phyloP scores from a whole-genome alignment of 2,888 invertebrate genomes.

The Metacarcinus magister region DNA sequence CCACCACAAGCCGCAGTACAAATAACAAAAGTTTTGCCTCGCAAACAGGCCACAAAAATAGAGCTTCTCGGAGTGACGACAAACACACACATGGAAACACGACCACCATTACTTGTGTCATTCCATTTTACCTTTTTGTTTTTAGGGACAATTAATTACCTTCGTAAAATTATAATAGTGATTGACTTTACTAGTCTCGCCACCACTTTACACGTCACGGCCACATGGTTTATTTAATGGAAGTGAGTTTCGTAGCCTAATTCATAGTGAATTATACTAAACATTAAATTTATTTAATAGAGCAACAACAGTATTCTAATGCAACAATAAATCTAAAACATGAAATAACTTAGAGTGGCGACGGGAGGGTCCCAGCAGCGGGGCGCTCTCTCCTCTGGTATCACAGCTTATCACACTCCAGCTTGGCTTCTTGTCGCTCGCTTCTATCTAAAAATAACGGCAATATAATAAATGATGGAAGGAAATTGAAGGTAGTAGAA shows the following conservation, averaged over 20 bases:
- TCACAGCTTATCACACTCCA: constrained; percentile 56
- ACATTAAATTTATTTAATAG: constrained; percentile 12
- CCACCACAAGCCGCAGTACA: not conserved
- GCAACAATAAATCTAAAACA: constrained; percentile 65
- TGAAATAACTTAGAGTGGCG: constrained; percentile 58
- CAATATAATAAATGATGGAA: constrained; percentile 38
- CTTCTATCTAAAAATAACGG: constrained; percentile 37
- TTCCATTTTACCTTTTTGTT: constrained; percentile 38
- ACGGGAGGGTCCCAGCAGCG: constrained; percentile 27
- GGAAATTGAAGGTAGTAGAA: constrained; percentile 36
- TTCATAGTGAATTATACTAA: constrained; percentile 47
- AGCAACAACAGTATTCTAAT: constrained; percentile 54
- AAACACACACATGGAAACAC: not conserved
- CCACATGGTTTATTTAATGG: constrained; percentile 48
- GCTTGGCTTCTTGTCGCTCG: constrained; percentile 35
- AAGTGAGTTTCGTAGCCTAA: constrained; percentile 42
- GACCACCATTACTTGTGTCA: not conserved
- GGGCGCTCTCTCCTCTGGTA: constrained; percentile 48
- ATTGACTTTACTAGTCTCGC: constrained; percentile 41
- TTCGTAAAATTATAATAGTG: constrained; percentile 41
- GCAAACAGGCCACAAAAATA: constrained; percentile 21
- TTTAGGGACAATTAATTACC: constrained; percentile 41
- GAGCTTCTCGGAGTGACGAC: not conserved
- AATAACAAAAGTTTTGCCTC: not conserved
- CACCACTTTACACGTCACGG: constrained; percentile 45